These are phyloP conservation scores for Drosophila setifemur DNA, from an alignment of 1,140 invertebrate species.

Conservation along the genomic window DNA sequence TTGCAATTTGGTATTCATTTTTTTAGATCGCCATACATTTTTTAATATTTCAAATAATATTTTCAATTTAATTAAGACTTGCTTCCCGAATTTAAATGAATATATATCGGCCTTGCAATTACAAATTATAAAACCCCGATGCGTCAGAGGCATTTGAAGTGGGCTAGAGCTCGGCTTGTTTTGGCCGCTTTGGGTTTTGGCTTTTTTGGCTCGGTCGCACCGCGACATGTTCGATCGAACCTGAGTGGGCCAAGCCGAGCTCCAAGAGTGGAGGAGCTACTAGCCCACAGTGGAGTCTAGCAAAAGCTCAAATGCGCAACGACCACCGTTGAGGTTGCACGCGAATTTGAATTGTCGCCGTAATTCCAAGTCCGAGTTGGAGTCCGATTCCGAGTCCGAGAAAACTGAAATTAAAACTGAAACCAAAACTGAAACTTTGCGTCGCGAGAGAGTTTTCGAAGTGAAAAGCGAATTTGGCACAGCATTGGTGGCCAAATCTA, in stretches of 20 bases:
- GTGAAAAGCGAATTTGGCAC: slow-evolving; percentile 70
- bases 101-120: slow-evolving; percentile 10
- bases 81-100: background rate
- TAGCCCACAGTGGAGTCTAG: slow-evolving; percentile 18
- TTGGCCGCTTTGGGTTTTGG: slow-evolving; percentile 17
- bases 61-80: background rate
- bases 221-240: slow-evolving; percentile 56
- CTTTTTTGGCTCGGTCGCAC: background rate
- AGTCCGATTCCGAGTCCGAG: too few species aligned
- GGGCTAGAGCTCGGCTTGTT: slow-evolving; percentile 12
- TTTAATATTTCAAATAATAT: background rate
- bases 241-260: background rate
- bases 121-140: background rate
- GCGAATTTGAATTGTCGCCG: slow-evolving; percentile 66
- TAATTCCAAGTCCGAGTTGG: too few species aligned
- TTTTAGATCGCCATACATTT: too few species aligned
- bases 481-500: slow-evolving; percentile 1
- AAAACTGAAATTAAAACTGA: too few species aligned
- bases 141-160: slow-evolving; percentile 26
- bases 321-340: slow-evolving; percentile 66
- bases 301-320: slow-evolving; percentile 61
- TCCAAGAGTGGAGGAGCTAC: slow-evolving; percentile 24
- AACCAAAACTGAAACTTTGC: background rate
- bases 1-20: too few species aligned
- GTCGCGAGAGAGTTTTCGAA: slow-evolving; percentile 63